Percentiles rank a stretch among this genome's conserved stretches.
Conservation (phyloP, 2,888 invertebrate species). For the Drosophila demipolita region DNA sequence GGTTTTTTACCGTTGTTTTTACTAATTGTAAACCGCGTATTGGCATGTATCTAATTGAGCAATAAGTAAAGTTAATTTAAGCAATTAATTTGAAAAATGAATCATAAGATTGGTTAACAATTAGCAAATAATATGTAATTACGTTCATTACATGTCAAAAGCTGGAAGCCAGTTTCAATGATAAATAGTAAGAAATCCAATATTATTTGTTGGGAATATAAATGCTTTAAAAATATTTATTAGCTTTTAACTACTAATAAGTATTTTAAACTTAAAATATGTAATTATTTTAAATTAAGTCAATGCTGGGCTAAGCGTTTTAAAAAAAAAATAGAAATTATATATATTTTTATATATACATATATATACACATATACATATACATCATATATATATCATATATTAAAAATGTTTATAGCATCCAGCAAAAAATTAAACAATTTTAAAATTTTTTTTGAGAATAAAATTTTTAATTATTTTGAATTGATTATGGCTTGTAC, state of each 20-base stretch:
- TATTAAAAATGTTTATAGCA: background rate
- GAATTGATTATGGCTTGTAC: constrained; percentile 31
- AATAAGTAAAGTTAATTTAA: background rate
- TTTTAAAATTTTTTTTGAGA: background rate
- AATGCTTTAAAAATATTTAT: background rate
- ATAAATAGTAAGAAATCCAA: background rate
- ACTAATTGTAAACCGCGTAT: constrained; percentile 27
- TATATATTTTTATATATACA: too few species aligned
- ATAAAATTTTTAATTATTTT: constrained; percentile 49
- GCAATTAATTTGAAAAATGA: background rate
- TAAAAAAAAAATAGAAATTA: background rate
- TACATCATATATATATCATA: background rate
- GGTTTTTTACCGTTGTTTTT: background rate
- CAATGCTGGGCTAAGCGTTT: background rate
- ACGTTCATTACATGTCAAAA: background rate
- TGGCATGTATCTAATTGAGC: constrained; percentile 59
- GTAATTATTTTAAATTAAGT: background rate
- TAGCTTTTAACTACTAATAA: background rate
- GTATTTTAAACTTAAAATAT: background rate
- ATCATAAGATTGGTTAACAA: background rate
- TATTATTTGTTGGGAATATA: background rate
- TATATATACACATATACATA: too few species aligned
- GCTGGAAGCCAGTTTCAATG: background rate
- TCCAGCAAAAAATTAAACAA: background rate
- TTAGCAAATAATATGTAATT: constrained; percentile 9